phyloP scores from a whole-genome alignment of 2,797 vertebrate genomes.

The Spinus pinus region DNA sequence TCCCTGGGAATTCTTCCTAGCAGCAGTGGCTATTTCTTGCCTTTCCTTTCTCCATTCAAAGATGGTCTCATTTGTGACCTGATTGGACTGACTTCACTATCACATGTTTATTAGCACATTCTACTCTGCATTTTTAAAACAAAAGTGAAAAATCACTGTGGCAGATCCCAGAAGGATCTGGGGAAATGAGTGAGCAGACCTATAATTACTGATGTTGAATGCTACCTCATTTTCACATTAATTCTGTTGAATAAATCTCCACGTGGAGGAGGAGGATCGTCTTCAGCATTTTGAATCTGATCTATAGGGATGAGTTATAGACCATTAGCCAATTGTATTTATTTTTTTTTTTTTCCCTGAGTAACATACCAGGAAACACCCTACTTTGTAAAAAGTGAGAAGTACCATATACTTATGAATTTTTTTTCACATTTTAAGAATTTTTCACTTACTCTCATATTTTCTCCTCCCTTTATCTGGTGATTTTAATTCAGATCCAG shows the following conservation, averaged over 20 bases:
- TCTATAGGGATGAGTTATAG: not conserved
- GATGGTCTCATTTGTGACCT: not conserved
- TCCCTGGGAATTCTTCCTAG: not conserved
- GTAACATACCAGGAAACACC: not conserved
- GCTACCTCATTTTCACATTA: not conserved
- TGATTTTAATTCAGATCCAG: not conserved
- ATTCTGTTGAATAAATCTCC: not conserved
- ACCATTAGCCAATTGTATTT: not conserved
- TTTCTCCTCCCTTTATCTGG: not conserved
- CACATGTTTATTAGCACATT: not conserved
- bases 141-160: not conserved
- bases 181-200: accelerated
- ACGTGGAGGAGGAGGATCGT: not conserved
- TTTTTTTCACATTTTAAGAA: not conserved
- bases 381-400: not conserved
- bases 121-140: not conserved
- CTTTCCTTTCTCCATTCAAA: not conserved
- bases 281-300: not conserved
- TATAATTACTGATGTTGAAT: not conserved
- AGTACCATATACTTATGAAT: not conserved
- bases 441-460: not conserved
- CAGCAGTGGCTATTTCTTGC: not conserved
- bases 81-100: not conserved
- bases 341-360: not conserved
- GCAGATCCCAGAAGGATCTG: not conserved